Conservation (phyloP, 1,140 invertebrate species). For the Rhopalosiphum padi region DNA sequence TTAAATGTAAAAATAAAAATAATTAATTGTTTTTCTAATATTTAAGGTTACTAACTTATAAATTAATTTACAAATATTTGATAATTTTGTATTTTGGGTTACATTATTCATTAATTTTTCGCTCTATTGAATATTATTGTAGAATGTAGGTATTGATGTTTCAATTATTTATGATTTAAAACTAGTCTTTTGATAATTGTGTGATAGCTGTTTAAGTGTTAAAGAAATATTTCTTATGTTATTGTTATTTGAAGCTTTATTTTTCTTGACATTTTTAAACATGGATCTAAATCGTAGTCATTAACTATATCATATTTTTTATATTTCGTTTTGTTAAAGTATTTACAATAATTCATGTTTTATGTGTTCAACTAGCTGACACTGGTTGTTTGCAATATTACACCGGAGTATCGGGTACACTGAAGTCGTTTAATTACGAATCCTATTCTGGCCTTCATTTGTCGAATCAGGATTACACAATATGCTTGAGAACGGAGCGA, state of each 20-base stretch:
- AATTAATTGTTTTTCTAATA: too few species aligned
- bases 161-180: too few species aligned
- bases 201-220: too few species aligned
- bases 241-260: too few species aligned
- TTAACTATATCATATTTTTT: background rate
- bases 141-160: too few species aligned
- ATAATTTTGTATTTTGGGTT: background rate
- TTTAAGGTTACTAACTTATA: too few species aligned
- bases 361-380: constrained; percentile 67
- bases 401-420: constrained; percentile 78
- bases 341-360: background rate
- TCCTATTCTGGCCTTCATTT: constrained; percentile 77
- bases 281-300: too few species aligned
- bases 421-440: constrained; percentile 86
- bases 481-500: constrained; percentile 82
- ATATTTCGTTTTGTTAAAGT: background rate
- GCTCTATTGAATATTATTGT: background rate
- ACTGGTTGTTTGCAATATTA: constrained; percentile 85
- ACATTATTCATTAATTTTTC: background rate
- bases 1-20: background rate
- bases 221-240: too few species aligned
- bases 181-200: too few species aligned
- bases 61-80: background rate
- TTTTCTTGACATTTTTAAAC: too few species aligned
- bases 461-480: constrained; percentile 87